These are phyloP conservation scores for Laspeyria flexula DNA, from an alignment of 2,888 invertebrate genomes.

Conservation along the genomic window DNA sequence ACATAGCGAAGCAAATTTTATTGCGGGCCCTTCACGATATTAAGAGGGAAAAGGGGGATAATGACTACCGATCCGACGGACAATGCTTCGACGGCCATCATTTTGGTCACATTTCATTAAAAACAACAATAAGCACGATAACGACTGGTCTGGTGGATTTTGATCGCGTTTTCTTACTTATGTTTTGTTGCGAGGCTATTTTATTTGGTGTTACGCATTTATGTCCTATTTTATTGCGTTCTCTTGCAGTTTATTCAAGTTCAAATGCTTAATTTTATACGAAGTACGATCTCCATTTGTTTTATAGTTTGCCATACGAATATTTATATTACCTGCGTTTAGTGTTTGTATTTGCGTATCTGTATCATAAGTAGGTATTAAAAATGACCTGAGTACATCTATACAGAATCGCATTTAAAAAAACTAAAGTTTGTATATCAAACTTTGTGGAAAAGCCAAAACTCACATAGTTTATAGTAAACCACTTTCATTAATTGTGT, in stretches of 20 bases:
- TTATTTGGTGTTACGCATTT: conserved; percentile 9
- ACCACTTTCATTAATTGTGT: too few relatives aligned
- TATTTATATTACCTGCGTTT: too few relatives aligned
- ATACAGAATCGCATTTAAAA: too few relatives aligned
- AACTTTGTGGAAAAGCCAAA: too few relatives aligned
- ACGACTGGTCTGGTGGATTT: conserved; percentile 57
- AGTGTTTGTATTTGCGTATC: too few relatives aligned
- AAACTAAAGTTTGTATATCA: too few relatives aligned
- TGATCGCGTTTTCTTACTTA: conserved; percentile 57
- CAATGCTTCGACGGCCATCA: conserved; percentile 68
- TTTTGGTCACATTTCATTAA: conserved; percentile 76
- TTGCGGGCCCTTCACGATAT: conserved; percentile 66
- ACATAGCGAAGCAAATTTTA: conserved; percentile 68
- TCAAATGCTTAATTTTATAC: neutral
- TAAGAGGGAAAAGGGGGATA: conserved; percentile 69
- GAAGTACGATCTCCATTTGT: too few relatives aligned
- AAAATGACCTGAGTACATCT: too few relatives aligned
- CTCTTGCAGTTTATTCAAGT: neutral
- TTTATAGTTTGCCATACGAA: too few relatives aligned
- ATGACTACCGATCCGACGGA: conserved; percentile 70
- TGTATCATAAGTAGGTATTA: too few relatives aligned
- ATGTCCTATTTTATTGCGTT: conserved; percentile 3
- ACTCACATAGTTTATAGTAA: too few relatives aligned
- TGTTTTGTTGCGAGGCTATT: conserved; percentile 16
- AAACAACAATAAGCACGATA: conserved; percentile 75